A percentile compares a stretch with the other conserved stretches of the same genome.
phyloP scores from a whole-genome alignment of 2,888 invertebrate genomes.

The Andrena trimmerana region DNA sequence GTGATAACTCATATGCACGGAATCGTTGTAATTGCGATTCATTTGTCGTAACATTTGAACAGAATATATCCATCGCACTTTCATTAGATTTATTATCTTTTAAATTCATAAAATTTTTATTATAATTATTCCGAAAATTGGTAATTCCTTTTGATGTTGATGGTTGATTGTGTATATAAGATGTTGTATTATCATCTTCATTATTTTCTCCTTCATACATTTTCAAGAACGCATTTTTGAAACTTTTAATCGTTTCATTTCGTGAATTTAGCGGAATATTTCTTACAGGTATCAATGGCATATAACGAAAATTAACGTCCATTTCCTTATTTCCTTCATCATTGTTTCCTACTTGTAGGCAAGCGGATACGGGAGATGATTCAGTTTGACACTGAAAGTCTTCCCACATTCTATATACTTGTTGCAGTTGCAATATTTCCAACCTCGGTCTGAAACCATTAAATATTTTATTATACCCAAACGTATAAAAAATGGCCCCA shows the following conservation, averaged over 20 bases:
- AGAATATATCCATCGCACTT: conserved; percentile 61
- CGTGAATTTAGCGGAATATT: conserved; percentile 15
- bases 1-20: conserved; percentile 55
- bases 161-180: conserved; percentile 57
- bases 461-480: too few relatives aligned
- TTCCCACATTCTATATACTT: conserved; percentile 89
- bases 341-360: conserved; percentile 67
- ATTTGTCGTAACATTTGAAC: conserved; percentile 69
- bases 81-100: conserved; percentile 44
- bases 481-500: too few relatives aligned
- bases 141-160: conserved; percentile 65
- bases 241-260: conserved; percentile 35
- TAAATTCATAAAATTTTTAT: neutral
- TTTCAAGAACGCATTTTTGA: too few relatives aligned
- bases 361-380: conserved; percentile 86
- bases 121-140: conserved; percentile 5
- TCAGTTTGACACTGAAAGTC: conserved; percentile 88
- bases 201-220: conserved; percentile 67
- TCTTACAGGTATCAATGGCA: conserved; percentile 59
- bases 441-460: conserved; percentile 71
- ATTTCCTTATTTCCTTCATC: conserved; percentile 42
- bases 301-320: neutral
- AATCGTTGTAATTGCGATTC: conserved; percentile 66
- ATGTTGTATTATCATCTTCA: conserved; percentile 54
- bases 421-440: conserved; percentile 86